Evolutionary conservation across 2,113 vertebrate species (phyloP), one percentile per base, ranked within the genome.

Genomic region (Eurystomus gularis): DNA sequence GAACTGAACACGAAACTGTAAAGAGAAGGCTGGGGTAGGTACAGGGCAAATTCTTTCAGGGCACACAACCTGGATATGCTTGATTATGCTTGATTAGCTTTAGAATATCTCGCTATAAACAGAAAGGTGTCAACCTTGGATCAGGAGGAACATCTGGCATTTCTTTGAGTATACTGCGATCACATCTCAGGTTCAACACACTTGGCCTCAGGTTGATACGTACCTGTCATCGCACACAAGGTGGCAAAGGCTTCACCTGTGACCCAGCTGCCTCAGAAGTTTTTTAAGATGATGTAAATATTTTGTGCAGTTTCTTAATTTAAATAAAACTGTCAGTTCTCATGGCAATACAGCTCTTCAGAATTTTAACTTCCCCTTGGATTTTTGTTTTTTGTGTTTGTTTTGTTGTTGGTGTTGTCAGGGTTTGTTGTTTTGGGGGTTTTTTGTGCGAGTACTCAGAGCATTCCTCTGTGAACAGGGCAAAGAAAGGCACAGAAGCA

Each of bases 271-370:
- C 77, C 52, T 91, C 60, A 44, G 39, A 26, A 48, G 16, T 40
- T 81, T 40, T 81, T 25, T 40, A 1, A 5, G 61, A 46, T 6
- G 1, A 31, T 94, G 86, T 97, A 92, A 87, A 93, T 96, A 95
- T 58, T 86, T 49, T 40, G 5, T 78, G 26, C 5, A 4, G n/a
- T 28, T 61, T 31, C 92, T 95, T 87, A 89, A 93, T 10, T 88
- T 91, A 81, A 97, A 97, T 96, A 96, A 97, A 96, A 84, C 28
- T 14, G 23, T 85, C 48, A 37, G 14, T 68, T 92, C 64, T 78
- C 1, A 5, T 75, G 57, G 65, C 81, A 25, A 23, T 51, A 33
- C 26, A 72, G 33, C 39, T 76, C 26, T n/a, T 42, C 5, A 69
- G 49, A 51, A 24, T 75, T 61, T 61, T 3, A 13, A 1, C 72